phyloP scores from a whole-genome alignment of 1,140 invertebrate species.

The Semibalanus balanoides region DNA sequence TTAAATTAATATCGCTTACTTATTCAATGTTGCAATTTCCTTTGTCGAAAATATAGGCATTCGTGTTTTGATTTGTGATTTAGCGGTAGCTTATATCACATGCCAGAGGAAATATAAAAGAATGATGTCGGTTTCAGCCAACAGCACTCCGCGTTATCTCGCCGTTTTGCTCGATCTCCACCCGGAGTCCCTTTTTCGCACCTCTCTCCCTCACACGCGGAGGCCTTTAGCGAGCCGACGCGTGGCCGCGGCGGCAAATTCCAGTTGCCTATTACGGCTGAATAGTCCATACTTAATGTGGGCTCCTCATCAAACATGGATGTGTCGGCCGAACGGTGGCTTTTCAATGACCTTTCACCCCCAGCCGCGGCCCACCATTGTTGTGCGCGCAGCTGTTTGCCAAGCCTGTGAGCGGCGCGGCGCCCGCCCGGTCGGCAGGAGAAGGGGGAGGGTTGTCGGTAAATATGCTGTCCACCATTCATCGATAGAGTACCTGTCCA shows the following conservation, averaged over 20 bases:
- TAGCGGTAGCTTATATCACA: too few species aligned
- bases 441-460: neutral
- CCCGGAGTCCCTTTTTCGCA: too few species aligned
- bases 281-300: neutral
- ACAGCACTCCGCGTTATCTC: too few species aligned
- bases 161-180: too few species aligned
- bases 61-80: too few species aligned
- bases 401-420: neutral
- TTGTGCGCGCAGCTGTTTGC: neutral
- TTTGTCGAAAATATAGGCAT: too few species aligned
- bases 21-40: too few species aligned
- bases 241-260: neutral
- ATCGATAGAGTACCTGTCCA: neutral
- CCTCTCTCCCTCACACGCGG: too few species aligned
- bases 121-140: too few species aligned
- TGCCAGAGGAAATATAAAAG: too few species aligned
- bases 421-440: too few species aligned
- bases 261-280: neutral
- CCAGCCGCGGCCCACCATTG: neutral
- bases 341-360: neutral
- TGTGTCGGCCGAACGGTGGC: neutral
- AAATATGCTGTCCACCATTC: neutral
- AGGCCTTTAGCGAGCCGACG: neutral
- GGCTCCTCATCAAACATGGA: neutral
- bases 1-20: too few species aligned